Evolutionary conservation across 2,113 vertebrate species (phyloP), one percentile per base, ranked within the genome.

Genomic region (Eleginops maclovinus): DNA sequence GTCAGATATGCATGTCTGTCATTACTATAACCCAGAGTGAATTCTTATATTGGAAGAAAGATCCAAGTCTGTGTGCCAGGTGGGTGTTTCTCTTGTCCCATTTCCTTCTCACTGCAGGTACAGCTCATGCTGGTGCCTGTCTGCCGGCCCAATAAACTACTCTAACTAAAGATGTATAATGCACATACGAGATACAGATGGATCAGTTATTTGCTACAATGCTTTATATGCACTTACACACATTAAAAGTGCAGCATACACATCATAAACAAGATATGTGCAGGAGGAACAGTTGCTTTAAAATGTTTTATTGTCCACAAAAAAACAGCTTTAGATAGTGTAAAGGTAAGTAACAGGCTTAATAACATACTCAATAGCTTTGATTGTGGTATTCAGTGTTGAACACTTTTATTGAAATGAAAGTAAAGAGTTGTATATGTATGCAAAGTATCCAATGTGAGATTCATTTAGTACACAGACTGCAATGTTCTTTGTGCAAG

Each of bases 81-180:
- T 44, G 65, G 17, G 51, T 55, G 55, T 67, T 31, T n/a, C 46
- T 67, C 14, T 21, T 17, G 24, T 55, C 55, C 36, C 67, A 22
- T 58, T 46, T 9, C 40, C 21, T 22, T 41, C 41, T 36, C 19
- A 19, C 36, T 66, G 59, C 61, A 59, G 24, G 73, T 70, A 9
- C 67, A 55, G 56, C 71, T 79, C 77, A 36, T 77, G 72, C 55
- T 71, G 69, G 77, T 58, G 65, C 75, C 47, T 60, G 76, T 43
- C 61, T 84, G 51, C 43, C 64, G 46, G 36, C 55, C 54, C 67
- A 19, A 54, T 21, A 40, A 49, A 55, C 49, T 2, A n/a, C 44
- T 26, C 70, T 72, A 61, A 1, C 19, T 4, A 40, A 17, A 69
- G 60, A 81, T 78, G 68, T 84, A 60, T 58, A 41, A 67, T n/a